These are phyloP conservation scores for Siphamia tubifer DNA, from an alignment of 2,113 vertebrate genomes.

Conservation along the genomic window DNA sequence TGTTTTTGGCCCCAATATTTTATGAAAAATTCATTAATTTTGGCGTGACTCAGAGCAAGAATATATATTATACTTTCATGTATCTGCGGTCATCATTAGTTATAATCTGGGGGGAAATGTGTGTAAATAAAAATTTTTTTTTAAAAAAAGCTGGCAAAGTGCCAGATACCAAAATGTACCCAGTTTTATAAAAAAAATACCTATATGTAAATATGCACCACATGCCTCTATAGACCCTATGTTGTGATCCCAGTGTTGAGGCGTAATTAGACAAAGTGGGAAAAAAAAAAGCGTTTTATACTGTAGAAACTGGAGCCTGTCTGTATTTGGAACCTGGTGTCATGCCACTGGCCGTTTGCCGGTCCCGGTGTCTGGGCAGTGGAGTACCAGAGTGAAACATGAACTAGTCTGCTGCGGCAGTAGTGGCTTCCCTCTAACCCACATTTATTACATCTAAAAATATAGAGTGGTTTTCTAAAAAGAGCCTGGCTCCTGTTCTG, in stretches of 20 bases:
- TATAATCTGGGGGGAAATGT: too few relatives aligned
- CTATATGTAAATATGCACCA: background rate
- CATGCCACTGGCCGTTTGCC: slow-evolving; percentile 36
- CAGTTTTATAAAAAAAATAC: too few relatives aligned
- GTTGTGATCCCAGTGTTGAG: background rate
- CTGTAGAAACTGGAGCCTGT: slow-evolving; percentile 6
- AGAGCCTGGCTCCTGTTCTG: slow-evolving; percentile 42
- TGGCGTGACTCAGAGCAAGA: too few relatives aligned
- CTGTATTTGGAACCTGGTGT: slow-evolving; percentile 44
- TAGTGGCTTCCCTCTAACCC: slow-evolving; percentile 61
- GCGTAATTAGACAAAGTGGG: slow-evolving; percentile 1
- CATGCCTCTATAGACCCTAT: background rate
- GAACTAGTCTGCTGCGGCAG: slow-evolving; percentile 51
- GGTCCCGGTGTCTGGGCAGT: slow-evolving; percentile 34
- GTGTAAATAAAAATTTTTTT: too few relatives aligned
- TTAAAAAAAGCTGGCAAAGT: too few relatives aligned
- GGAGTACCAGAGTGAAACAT: slow-evolving; percentile 64
- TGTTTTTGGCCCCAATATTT: too few relatives aligned
- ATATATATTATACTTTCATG: too few relatives aligned
- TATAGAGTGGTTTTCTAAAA: slow-evolving; percentile 73
- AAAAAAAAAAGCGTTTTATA: background rate
- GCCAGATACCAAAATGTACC: too few relatives aligned
- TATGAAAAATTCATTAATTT: too few relatives aligned
- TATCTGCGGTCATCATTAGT: too few relatives aligned
- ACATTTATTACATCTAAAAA: slow-evolving; percentile 80